These are phyloP conservation scores for Heliconius hermathena DNA, from an alignment of 1,140 invertebrate species.

Conservation along the genomic window DNA sequence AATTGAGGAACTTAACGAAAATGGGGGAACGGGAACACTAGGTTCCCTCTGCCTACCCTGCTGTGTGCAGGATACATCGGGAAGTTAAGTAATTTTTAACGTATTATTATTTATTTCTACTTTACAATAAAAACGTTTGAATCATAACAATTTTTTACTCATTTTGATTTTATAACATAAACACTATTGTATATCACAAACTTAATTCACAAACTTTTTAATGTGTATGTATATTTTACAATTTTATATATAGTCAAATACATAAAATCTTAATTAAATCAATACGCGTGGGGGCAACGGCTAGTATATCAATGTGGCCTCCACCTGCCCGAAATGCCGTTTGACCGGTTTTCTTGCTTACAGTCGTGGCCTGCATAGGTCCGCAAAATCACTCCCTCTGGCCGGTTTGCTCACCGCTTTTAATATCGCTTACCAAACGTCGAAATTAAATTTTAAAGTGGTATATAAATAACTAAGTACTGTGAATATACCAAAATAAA, in stretches of 20 bases:
- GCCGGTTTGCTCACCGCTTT: constrained; percentile 56
- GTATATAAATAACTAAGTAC: background rate
- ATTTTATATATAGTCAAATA: background rate
- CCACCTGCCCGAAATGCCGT: constrained; percentile 69
- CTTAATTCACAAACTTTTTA: too few relatives aligned
- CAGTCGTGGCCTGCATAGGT: constrained; percentile 60
- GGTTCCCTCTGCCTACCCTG: too few relatives aligned
- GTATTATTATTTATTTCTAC: too few relatives aligned
- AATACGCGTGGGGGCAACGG: constrained; percentile 13
- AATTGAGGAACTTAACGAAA: too few relatives aligned
- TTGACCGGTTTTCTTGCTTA: constrained; percentile 73
- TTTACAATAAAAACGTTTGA: too few relatives aligned
- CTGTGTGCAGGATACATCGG: too few relatives aligned
- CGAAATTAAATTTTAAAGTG: background rate
- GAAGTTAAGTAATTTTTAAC: too few relatives aligned
- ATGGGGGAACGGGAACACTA: too few relatives aligned
- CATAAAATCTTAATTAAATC: constrained; percentile 16
- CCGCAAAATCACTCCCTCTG: constrained; percentile 74
- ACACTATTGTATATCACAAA: too few relatives aligned
- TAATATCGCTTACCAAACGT: constrained; percentile 17
- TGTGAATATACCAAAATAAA: background rate
- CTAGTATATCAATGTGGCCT: constrained; percentile 39
- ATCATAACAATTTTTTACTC: too few relatives aligned
- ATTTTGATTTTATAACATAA: too few relatives aligned
- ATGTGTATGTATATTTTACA: too few relatives aligned